Percentiles rank a stretch among this genome's conserved stretches.
Conservation (phyloP, 1,140 invertebrate genomes). For the Rhagoletis zephyria region DNA sequence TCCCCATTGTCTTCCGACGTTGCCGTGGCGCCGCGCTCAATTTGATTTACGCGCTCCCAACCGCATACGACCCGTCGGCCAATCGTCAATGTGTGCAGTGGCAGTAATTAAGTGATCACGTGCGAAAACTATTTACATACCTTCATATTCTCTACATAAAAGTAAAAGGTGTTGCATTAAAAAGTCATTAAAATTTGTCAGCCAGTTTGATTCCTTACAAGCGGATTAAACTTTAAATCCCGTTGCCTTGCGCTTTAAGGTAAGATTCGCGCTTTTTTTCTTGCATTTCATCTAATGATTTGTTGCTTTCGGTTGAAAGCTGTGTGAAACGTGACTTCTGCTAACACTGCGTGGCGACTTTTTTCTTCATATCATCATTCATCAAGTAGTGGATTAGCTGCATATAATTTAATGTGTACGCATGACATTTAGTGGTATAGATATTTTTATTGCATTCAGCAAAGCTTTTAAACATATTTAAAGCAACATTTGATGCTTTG, state of each 20-base stretch:
- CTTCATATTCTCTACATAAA: neutral
- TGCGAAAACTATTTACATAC: neutral
- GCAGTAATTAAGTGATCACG: neutral
- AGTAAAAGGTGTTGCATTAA: neutral
- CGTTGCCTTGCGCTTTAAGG: neutral
- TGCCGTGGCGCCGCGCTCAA: neutral
- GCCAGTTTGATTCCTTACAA: neutral
- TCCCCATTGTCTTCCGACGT: neutral
- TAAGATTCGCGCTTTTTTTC: neutral
- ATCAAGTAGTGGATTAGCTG: neutral
- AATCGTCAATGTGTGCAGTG: neutral
- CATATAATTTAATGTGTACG: neutral
- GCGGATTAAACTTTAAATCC: slow-evolving; percentile 10
- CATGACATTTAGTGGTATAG: too few species aligned
- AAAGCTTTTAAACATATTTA: too few species aligned
- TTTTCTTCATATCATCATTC: neutral
- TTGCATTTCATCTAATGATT: neutral
- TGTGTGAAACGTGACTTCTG: neutral
- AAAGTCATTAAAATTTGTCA: neutral
- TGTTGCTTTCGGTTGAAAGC: neutral
- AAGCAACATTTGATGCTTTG: too few species aligned
- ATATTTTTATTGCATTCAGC: too few species aligned
- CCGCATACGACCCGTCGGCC: slow-evolving; percentile 5
- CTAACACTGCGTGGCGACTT: too few species aligned
- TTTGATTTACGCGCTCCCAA: slow-evolving; percentile 25